Evolutionary conservation across 2,888 invertebrate genomes (phyloP).

Genomic region (Tortricodes alternella): DNA sequence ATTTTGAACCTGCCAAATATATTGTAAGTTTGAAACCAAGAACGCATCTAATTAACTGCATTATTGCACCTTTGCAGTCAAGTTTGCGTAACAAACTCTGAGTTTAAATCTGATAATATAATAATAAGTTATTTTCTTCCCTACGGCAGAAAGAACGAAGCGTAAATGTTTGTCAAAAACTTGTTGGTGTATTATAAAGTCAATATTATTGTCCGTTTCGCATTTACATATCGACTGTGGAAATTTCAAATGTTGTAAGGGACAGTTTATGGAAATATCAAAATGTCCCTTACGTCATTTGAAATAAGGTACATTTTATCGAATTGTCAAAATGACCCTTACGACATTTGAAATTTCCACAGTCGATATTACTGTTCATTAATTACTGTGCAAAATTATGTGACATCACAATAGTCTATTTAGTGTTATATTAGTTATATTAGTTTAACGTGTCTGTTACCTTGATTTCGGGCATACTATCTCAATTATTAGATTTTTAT

Average conservation of each 20-base stretch:
- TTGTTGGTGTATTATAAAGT: too few relatives aligned
- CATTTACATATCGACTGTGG: too few relatives aligned
- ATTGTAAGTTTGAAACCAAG: constrained; percentile 51
- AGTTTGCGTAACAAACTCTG: constrained; percentile 7
- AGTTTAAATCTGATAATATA: too few relatives aligned
- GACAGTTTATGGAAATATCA: too few relatives aligned
- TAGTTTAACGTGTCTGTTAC: not conserved
- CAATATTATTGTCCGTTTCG: too few relatives aligned
- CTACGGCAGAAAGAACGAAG: too few relatives aligned
- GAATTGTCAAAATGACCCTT: too few relatives aligned
- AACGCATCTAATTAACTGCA: constrained; percentile 41
- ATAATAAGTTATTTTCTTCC: too few relatives aligned
- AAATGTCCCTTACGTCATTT: too few relatives aligned
- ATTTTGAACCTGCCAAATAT: constrained; percentile 71
- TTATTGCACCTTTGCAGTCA: constrained; percentile 34
- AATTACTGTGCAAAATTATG: not conserved
- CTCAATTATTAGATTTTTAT: constrained; percentile 22
- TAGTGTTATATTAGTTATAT: not conserved
- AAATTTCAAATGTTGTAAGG: too few relatives aligned
- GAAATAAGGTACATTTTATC: too few relatives aligned
- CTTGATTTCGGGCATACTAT: constrained; percentile 19
- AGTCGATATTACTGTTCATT: not conserved
- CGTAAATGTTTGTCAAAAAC: too few relatives aligned
- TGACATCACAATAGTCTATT: not conserved
- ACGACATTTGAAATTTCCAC: not conserved